A percentile compares a stretch with the other conserved stretches of the same genome.
Conservation (phyloP, 2,888 invertebrate species). For the Apantesis nais region DNA sequence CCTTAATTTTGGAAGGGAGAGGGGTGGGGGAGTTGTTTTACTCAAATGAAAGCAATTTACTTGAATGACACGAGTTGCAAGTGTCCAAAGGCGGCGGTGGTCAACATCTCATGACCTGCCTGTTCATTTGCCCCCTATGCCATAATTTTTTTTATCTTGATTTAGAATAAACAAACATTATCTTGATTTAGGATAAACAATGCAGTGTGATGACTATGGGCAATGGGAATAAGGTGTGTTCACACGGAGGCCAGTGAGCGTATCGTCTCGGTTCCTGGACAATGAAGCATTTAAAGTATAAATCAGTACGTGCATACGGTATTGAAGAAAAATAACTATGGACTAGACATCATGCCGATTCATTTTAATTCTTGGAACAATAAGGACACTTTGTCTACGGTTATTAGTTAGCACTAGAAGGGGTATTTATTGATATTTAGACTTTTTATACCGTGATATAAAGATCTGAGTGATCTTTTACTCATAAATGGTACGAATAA, state of each 20-base stretch:
- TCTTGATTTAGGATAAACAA: conserved; percentile 21
- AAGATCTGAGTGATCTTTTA: neutral
- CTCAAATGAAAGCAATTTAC: neutral
- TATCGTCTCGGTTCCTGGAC: conserved; percentile 45
- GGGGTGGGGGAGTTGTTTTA: neutral
- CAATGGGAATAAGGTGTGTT: conserved; percentile 32
- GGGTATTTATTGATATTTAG: neutral
- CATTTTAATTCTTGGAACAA: neutral
- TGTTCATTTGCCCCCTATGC: neutral
- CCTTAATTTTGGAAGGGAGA: neutral
- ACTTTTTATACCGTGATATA: neutral
- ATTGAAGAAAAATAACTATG: conserved; percentile 15
- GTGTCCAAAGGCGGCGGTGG: no score
- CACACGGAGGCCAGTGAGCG: conserved; percentile 46
- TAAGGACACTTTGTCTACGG: neutral
- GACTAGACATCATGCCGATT: conserved; percentile 6
- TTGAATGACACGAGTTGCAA: no score
- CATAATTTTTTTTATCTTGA: no score
- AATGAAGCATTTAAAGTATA: conserved; percentile 24
- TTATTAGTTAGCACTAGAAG: neutral
- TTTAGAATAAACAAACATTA: neutral
- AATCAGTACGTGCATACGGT: conserved; percentile 13
- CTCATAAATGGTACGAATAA: neutral
- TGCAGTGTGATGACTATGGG: conserved; percentile 17
- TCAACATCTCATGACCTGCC: no score